Base-by-base conservation (phyloP, 2,113 vertebrate species). In the Plestiodon gilberti region DNA sequence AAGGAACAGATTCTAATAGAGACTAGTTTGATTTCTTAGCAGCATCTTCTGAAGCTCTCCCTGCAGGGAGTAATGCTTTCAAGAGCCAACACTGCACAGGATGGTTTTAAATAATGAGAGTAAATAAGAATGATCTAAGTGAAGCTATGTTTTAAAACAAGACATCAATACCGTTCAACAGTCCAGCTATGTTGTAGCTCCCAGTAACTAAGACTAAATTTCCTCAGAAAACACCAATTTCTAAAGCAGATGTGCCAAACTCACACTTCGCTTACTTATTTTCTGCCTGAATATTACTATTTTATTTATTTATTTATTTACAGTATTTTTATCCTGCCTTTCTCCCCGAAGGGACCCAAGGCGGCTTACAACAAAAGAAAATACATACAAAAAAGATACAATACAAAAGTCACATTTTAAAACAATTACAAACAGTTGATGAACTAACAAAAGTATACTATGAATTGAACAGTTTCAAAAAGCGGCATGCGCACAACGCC, bases 21-120 rank as follows among this genome's bases (percentile, higher is more conserved):
- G 0, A 87, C 15, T 48, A 57, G 71, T 75, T 87, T 70, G 73
- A 81, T 89, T 91, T 57, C 30, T 40, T 1, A 70, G 38, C 1
- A n/a, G 28, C 30, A 18, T 48, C 90, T 23, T 62, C 82, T 30
- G 89, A 25, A 87, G 71, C 30, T 43, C 28, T 80, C 88, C 90
- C 83, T 78, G n/a, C n/a, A 81, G 84, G 83, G 81, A 92, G 1
- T 79, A 69, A n/a, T 17, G 70, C 35, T 85, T 78, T 75, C 28
- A 81, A 85, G 80, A 93, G 35, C 3, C 17, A 94, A 28, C 22
- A 23, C 17, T 2, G 8, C 80, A 43, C 1, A 61, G 71, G 33
- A 70, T 79, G 52, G 76, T 86, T 70, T 89, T 86, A 89, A 91
- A 88, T 89, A 88, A 93, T 33, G 82, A 93, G 61, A 1, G 1